Evolutionary conservation across 2,797 vertebrate species (phyloP).

Genomic region (Myotis daubentonii): DNA sequence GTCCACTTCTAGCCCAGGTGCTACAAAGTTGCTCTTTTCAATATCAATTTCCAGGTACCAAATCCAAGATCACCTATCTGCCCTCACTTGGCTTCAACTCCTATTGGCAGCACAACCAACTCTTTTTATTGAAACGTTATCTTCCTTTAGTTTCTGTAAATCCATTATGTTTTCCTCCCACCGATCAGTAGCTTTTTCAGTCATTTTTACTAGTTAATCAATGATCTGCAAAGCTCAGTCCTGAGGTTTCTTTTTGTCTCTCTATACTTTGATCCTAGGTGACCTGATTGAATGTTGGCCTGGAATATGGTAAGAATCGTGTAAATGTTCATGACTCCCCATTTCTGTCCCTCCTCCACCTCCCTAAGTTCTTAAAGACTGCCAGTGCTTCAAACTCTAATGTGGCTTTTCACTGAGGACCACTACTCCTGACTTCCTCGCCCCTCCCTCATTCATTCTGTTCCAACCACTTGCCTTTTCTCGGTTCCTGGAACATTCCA

Average conservation of each 20-base stretch:
- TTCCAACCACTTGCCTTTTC: background rate
- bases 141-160: background rate
- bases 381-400: background rate
- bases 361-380: background rate
- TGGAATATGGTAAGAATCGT: background rate
- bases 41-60: background rate
- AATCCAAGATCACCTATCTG: background rate
- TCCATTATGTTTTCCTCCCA: background rate
- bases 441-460: background rate
- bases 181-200: background rate
- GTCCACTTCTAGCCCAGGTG: background rate
- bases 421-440: background rate
- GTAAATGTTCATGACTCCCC: background rate
- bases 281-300: background rate
- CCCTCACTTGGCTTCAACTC: background rate
- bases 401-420: background rate
- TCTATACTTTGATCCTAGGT: background rate
- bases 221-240: background rate
- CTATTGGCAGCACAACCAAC: background rate
- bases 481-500: background rate
- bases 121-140: background rate
- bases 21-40: background rate
- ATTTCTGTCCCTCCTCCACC: background rate
- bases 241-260: conserved; percentile 8
- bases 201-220: background rate